Conservation (phyloP, 2,113 vertebrate genomes). For the Bettongia penicillata region DNA sequence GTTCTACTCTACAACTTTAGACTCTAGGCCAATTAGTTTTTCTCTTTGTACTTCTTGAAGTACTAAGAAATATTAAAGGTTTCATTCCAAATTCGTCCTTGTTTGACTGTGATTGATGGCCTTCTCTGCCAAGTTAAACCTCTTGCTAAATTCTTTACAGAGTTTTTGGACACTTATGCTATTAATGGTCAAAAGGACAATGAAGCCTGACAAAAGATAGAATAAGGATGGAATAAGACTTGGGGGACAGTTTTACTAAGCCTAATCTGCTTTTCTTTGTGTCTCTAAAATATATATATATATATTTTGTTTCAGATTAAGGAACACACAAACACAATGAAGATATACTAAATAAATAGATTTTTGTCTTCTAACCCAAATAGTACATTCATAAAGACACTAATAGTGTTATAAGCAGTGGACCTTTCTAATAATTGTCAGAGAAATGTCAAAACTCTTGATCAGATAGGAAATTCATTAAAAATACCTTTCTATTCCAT, state of each 20-base stretch:
- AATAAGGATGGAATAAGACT: background rate
- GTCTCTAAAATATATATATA: background rate
- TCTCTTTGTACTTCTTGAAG: slow-evolving; percentile 10
- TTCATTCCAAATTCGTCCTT: slow-evolving; percentile 17
- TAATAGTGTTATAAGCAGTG: background rate
- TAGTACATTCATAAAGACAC: background rate
- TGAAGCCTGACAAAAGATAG: background rate
- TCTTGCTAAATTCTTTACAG: background rate
- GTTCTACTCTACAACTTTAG: slow-evolving; percentile 21
- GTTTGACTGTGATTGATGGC: background rate
- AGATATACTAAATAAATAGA: background rate
- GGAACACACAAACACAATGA: background rate
- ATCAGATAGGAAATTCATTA: background rate
- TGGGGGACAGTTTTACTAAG: background rate
- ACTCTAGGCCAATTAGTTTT: background rate
- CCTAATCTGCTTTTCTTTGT: too few species aligned
- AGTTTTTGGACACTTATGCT: background rate
- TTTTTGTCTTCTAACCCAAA: slow-evolving; percentile 32
- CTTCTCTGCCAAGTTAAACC: background rate
- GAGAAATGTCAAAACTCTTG: background rate
- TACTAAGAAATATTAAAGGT: slow-evolving; percentile 19
- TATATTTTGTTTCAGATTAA: background rate
- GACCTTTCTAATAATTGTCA: slow-evolving; percentile 37
- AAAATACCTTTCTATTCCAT: too few species aligned
- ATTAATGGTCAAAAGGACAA: background rate